Percentiles rank a stretch among this genome's conserved stretches.
Evolutionary conservation across 2,113 vertebrate genomes (phyloP).

Genomic region (Tachuris rubrigastra): DNA sequence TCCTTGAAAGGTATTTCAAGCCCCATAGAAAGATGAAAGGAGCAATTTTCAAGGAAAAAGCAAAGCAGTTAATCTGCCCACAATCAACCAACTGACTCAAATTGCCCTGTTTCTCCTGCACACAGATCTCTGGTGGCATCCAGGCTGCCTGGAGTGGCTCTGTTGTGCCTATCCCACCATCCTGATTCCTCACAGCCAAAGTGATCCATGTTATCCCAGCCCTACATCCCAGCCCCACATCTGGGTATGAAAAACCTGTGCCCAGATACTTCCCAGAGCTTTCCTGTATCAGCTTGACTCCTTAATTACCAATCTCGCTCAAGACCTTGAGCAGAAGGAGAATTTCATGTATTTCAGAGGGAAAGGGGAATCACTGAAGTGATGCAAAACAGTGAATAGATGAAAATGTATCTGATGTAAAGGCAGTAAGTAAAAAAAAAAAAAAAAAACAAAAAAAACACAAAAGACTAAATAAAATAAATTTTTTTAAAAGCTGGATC

Average conservation of each 20-base stretch:
- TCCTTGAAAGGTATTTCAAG: background rate
- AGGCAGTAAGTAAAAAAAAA: background rate
- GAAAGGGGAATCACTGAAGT: background rate
- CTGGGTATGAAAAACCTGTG: background rate
- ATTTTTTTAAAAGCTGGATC: background rate
- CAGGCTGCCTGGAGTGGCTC: background rate
- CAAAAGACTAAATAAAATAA: background rate
- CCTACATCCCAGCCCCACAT: background rate
- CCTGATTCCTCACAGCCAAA: background rate
- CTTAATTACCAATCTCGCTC: background rate
- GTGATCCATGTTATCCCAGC: too few species aligned
- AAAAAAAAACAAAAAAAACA: too few species aligned
- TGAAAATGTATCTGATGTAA: background rate
- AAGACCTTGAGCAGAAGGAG: background rate
- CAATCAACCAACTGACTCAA: background rate
- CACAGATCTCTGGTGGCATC: rapidly evolving
- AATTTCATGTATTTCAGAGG: background rate
- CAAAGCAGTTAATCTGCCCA: background rate
- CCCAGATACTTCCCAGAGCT: background rate
- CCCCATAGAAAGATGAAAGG: background rate
- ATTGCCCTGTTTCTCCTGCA: background rate
- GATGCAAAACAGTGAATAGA: background rate
- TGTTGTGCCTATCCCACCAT: too few species aligned
- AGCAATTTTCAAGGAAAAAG: background rate
- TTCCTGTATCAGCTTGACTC: background rate